Percentiles rank a stretch among this genome's conserved stretches.
Conservation (phyloP, 2,797 vertebrate genomes). For the Brachyrhaphis roseni region DNA sequence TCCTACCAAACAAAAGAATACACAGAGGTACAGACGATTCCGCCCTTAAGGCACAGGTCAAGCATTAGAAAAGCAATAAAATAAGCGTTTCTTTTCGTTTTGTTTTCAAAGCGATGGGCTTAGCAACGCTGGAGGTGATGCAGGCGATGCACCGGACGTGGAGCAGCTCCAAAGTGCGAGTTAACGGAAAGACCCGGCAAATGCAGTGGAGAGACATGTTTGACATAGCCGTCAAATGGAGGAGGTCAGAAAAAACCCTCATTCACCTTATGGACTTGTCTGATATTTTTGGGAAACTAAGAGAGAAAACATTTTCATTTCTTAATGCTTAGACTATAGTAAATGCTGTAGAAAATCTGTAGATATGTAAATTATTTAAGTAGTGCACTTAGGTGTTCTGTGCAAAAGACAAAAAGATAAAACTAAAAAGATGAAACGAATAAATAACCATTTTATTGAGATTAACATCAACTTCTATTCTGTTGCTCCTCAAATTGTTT, state of each 20-base stretch:
- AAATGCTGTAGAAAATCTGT: neutral
- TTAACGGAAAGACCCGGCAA: conserved; percentile 93
- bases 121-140: conserved; percentile 96
- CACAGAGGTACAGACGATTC: conserved; percentile 87
- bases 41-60: neutral
- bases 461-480: no score
- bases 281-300: neutral
- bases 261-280: neutral
- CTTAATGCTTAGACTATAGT: neutral
- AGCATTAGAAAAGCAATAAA: no score
- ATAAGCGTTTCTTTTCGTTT: neutral
- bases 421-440: neutral
- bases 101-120: conserved; percentile 88
- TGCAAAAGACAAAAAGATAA: neutral
- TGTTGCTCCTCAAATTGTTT: no score
- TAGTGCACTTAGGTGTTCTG: neutral
- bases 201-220: conserved; percentile 99
- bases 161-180: conserved; percentile 95
- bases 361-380: neutral
- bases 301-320: no score
- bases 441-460: neutral
- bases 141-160: conserved; percentile 95
- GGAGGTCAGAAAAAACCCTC: conserved; percentile 82
- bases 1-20: conserved; percentile 93
- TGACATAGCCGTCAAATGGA: conserved; percentile 97